Evolutionary conservation across 2,888 invertebrate species (phyloP).

Genomic region (Dolomedes plantarius): DNA sequence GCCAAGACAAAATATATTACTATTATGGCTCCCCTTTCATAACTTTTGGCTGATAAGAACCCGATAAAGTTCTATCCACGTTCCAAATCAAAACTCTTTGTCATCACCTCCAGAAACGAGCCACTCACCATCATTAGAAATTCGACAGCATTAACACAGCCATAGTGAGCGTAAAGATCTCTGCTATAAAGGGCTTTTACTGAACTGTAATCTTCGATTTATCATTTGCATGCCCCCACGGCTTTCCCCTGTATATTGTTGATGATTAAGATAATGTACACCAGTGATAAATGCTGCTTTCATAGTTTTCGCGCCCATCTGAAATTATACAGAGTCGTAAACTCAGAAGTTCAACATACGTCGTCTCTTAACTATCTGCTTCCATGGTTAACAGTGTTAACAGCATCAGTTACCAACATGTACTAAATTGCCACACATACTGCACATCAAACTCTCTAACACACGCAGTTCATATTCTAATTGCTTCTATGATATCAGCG

Average conservation of each 20-base stretch:
- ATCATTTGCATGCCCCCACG: constrained; percentile 32
- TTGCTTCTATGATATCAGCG: neutral
- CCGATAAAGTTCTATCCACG: constrained; percentile 85
- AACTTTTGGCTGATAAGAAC: constrained; percentile 79
- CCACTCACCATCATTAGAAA: constrained; percentile 91
- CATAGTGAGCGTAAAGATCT: constrained; percentile 92
- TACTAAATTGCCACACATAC: neutral
- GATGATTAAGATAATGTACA: constrained; percentile 55
- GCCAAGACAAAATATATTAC: constrained; percentile 94
- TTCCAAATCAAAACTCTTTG: constrained; percentile 93
- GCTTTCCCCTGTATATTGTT: constrained; percentile 41
- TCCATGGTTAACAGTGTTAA: neutral
- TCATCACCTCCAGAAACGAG: constrained; percentile 97
- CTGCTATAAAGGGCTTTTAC: constrained; percentile 82
- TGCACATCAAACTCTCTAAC: constrained; percentile 10
- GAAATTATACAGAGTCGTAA: neutral
- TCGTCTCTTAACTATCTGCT: neutral
- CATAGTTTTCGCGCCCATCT: constrained; percentile 18
- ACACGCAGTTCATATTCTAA: neutral
- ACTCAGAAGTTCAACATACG: neutral
- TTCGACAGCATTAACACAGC: constrained; percentile 97
- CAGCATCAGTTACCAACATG: too few species aligned
- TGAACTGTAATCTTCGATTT: constrained; percentile 56
- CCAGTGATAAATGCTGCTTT: constrained; percentile 43
- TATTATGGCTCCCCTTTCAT: constrained; percentile 91